Conservation (phyloP, 2,113 vertebrate species). For the Notiomystis cincta region DNA sequence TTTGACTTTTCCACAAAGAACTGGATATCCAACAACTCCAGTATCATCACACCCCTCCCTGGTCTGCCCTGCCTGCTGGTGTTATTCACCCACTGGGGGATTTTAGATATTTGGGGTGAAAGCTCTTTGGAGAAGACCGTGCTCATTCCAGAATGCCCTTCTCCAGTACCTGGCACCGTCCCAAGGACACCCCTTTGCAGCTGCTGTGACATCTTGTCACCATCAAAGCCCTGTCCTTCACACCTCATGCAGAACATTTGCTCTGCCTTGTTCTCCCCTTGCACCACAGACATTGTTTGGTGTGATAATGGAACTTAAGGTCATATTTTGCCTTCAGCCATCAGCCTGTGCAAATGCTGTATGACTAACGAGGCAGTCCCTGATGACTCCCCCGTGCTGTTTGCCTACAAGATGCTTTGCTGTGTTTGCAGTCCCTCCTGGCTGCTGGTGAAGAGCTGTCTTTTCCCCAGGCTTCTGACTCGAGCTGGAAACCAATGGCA, state of each 20-base stretch:
- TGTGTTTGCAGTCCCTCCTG: constrained; percentile 31
- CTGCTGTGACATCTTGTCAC: background rate
- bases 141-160: background rate
- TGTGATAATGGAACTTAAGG: constrained; percentile 64
- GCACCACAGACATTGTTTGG: constrained; percentile 14
- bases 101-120: background rate
- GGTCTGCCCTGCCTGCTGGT: background rate
- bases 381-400: background rate
- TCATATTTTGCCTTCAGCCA: constrained; percentile 64
- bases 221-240: background rate
- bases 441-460: constrained; percentile 18
- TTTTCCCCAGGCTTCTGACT: background rate
- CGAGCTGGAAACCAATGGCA: background rate
- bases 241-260: background rate
- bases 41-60: background rate
- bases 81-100: background rate
- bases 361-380: constrained; percentile 56
- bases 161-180: background rate
- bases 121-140: background rate
- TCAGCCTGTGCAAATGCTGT: constrained; percentile 20
- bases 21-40: background rate
- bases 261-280: background rate
- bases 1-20: background rate
- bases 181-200: background rate
- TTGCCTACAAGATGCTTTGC: constrained; percentile 6